Base-by-base conservation (phyloP, 2,797 vertebrate genomes). In the Loris lydekkerianus region DNA sequence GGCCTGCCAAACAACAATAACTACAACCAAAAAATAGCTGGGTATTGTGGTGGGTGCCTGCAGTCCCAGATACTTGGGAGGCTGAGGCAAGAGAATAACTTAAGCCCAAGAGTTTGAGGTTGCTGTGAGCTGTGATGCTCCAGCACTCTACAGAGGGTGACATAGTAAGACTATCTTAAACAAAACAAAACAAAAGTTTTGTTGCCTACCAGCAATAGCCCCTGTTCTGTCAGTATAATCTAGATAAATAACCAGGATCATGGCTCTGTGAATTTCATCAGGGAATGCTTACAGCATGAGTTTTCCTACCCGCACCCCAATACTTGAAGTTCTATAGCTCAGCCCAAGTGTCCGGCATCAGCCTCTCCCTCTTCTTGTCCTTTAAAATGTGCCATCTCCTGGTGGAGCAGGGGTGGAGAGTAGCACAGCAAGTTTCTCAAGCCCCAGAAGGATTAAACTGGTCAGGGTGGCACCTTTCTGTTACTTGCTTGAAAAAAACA, bases 361-460 rank as follows among this genome's bases (percentile, higher is more conserved):
- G 21, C 56, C n/a, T 63, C 5, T 70, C 18, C 34, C 58, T 88
- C 78, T 21, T 20, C 34, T 53, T n/a, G 37, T 31, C 67, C 25
- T 46, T 70, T 37, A 77, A 91, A 94, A 86, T 0, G 0, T 0
- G 58, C 17, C 85, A 69, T 37, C 27, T 81, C 69, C 37, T 46
- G 5, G 31, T 7, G 2, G 3, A 61, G 14, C 10, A 8, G 25
- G 29, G 18, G 2, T 11, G 29, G 60, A 46, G 46, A 37, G 18
- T 15, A 23, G 23, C 46, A 40, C 72, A 58, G 10, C 72, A 61
- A 60, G 72, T 77, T 78, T 90, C 67, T 87, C 60, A 93, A 88
- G 56, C 25, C 27, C 75, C 15, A 10, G 67, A 31, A 34, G 72
- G 11, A 61, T 88, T 93, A 84, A 78, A 73, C 20, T 46, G 67